Evolutionary conservation across 2,113 vertebrate genomes (phyloP), one percentile per base, ranked within the genome.

Genomic region (Pseudorhombus dupliciocellatus): DNA sequence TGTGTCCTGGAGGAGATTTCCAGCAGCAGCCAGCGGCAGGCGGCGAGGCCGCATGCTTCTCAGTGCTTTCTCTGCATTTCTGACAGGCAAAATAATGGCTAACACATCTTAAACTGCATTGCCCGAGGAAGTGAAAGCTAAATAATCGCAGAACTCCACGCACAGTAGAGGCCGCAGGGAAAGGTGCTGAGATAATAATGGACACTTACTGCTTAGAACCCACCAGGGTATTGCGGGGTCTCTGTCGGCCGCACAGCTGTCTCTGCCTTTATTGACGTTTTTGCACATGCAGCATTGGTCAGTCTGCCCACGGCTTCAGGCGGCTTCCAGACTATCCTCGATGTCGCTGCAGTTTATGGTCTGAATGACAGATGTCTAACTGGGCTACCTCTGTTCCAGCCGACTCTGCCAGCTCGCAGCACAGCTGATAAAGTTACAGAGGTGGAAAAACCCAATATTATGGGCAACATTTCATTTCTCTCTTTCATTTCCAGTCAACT

Each of bases 111-210:
- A 65, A 81, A 58, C 77, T 72, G 69, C 66, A 55, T 48, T 37
- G 71, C 74, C 83, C 59, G 40, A 76, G 82, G 87, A 84, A 73
- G 73, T 31, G 21, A 22, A 71, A 40, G 55, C 73, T 64, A 69
- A 84, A 81, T 73, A 67, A 82, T 71, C 71, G 60, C 65, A 63
- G 67, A 73, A 69, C 55, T 75, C 15, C 69, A 73, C 80, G 74
- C 70, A 62, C 46, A 52, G 42, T 5, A 66, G 56, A 20, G 28
- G 54, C 65, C 64, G 51, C 52, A 80, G 46, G 80, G 61, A 42
- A 70, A 48, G 81, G 82, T 63, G 77, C 81, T 71, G 66, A 58
- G 76, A 80, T 83, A 86, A 87, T 88, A 85, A 87, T 53, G 81
- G 81, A 85, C 76, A 69, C 51, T 87, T 84, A 73, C 54, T 59